Conservation (phyloP, 2,888 invertebrate genomes). For the Parascotia fuliginaria region DNA sequence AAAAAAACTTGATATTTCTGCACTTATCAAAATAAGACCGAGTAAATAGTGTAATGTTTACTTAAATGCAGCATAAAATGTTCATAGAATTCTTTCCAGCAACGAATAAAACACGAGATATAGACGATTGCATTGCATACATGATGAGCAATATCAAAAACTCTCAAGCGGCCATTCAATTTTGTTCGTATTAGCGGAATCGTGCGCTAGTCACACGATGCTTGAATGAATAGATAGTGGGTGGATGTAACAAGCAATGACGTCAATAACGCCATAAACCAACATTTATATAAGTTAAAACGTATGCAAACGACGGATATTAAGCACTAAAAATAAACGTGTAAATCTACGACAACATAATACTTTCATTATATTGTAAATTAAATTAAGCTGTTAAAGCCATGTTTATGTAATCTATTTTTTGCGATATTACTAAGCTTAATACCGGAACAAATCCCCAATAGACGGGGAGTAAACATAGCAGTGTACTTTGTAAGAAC, state of each 20-base stretch:
- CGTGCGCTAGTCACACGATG: neutral
- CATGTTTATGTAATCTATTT: slow-evolving; percentile 22
- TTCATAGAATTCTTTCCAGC: neutral
- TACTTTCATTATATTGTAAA: slow-evolving; percentile 36
- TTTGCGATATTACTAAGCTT: slow-evolving; percentile 39
- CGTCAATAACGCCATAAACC: slow-evolving; percentile 2
- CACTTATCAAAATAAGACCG: neutral
- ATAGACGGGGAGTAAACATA: slow-evolving; percentile 30
- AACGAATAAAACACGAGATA: slow-evolving; percentile 2
- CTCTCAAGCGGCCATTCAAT: slow-evolving; percentile 9
- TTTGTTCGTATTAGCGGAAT: slow-evolving; percentile 6
- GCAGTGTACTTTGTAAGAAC: slow-evolving; percentile 27
- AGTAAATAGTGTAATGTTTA: neutral
- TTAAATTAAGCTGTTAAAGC: slow-evolving; percentile 31
- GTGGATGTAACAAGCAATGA: neutral
- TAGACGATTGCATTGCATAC: slow-evolving; percentile 2
- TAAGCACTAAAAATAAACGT: slow-evolving; percentile 3
- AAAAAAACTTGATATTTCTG: too few species aligned
- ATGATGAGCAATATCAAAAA: slow-evolving; percentile 6
- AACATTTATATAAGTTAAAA: slow-evolving; percentile 5
- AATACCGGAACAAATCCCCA: slow-evolving; percentile 48
- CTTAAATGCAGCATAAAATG: neutral
- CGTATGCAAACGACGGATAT: neutral
- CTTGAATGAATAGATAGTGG: slow-evolving; percentile 3
- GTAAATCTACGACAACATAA: slow-evolving; percentile 19